A percentile compares a stretch with the other conserved stretches of the same genome.
phyloP scores from a whole-genome alignment of 2,888 invertebrate species.

The Eurytoma adleriae region DNA sequence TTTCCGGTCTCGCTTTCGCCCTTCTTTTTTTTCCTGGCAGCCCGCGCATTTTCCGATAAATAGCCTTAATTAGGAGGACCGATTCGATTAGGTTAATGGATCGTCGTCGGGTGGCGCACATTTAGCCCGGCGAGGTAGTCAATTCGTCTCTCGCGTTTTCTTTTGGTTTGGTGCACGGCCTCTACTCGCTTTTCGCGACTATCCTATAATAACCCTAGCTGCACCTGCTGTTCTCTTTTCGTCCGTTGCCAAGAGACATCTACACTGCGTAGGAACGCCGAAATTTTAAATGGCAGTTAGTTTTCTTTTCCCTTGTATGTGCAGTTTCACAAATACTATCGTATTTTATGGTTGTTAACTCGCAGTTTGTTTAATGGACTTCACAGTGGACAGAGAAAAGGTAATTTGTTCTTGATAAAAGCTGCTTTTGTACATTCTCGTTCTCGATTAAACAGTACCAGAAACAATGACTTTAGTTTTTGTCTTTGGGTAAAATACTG shows the following conservation, averaged over 20 bases:
- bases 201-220: neutral
- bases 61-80: conserved; percentile 51
- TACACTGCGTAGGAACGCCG: neutral
- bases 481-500: no score
- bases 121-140: conserved; percentile 26
- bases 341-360: no score
- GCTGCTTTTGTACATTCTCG: no score
- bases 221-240: neutral
- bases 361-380: no score
- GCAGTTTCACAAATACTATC: no score
- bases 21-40: neutral
- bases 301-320: no score
- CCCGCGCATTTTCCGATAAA: conserved; percentile 46
- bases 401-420: no score
- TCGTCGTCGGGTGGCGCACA: conserved; percentile 20
- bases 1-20: neutral
- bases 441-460: no score
- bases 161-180: no score
- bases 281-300: no score
- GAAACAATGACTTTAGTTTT: no score
- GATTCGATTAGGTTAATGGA: conserved; percentile 48
- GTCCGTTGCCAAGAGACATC: neutral
- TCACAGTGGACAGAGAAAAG: no score
- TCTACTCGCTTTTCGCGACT: conserved; percentile 3
- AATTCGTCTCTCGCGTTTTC: conserved; percentile 24